Conservation (phyloP, 2,888 invertebrate genomes). For the Apeira syringaria region DNA sequence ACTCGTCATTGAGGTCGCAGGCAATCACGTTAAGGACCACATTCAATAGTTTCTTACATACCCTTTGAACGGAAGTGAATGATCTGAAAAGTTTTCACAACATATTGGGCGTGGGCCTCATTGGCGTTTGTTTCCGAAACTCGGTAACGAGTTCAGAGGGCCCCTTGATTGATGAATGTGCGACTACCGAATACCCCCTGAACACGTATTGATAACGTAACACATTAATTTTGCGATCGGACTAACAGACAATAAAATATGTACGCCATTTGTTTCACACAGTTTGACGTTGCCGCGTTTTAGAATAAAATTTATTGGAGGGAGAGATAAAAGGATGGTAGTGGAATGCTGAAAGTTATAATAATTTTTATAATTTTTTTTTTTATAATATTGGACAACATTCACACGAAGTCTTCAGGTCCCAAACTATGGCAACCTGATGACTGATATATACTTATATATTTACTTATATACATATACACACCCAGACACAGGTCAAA, state of each 20-base stretch:
- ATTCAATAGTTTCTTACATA: conserved; percentile 33
- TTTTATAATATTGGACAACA: too few species aligned
- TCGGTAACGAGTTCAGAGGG: conserved; percentile 75
- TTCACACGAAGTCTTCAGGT: too few species aligned
- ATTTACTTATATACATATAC: too few species aligned
- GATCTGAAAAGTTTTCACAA: conserved; percentile 76
- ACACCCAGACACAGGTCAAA: too few species aligned
- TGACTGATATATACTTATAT: too few species aligned
- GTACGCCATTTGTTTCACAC: conserved; percentile 38
- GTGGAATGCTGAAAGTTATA: not conserved
- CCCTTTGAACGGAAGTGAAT: conserved; percentile 71
- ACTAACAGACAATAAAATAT: conserved; percentile 46
- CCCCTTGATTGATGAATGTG: conserved; percentile 75
- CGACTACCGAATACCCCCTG: conserved; percentile 41
- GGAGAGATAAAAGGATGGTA: conserved; percentile 21
- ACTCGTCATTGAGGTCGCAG: not conserved
- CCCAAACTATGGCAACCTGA: too few species aligned
- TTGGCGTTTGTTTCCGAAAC: conserved; percentile 54
- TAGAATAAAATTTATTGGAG: conserved; percentile 31
- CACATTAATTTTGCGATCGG: conserved; percentile 57
- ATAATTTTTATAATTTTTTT: too few species aligned
- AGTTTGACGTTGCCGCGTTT: conserved; percentile 37
- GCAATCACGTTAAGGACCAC: not conserved
- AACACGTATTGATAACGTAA: conserved; percentile 65
- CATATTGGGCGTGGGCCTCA: conserved; percentile 61